A percentile compares a stretch with the other conserved stretches of the same genome.
Evolutionary conservation across 2,888 invertebrate species (phyloP).

Genomic region (Drosophila nr. perissopoda): DNA sequence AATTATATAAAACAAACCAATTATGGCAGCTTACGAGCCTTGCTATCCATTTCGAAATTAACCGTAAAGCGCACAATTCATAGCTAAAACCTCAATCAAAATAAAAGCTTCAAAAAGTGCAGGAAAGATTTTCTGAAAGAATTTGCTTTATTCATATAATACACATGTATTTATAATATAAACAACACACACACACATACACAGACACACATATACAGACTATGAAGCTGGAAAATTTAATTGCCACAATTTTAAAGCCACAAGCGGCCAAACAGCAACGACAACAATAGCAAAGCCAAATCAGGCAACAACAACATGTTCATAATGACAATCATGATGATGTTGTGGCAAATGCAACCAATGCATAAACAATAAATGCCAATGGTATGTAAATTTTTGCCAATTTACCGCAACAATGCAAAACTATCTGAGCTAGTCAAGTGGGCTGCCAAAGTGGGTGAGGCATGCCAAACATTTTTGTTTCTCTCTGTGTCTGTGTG

Average conservation of each 20-base stretch:
- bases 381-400: constrained; percentile 76
- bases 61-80: constrained; percentile 56
- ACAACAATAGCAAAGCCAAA: constrained; percentile 10
- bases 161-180: constrained; percentile 7
- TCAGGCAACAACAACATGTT: constrained; percentile 19
- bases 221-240: constrained; percentile 44
- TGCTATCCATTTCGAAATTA: constrained; percentile 55
- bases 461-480: not conserved
- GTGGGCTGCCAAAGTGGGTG: constrained; percentile 15
- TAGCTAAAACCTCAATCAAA: constrained; percentile 69
- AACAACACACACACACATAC: constrained; percentile 6
- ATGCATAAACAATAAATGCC: constrained; percentile 78
- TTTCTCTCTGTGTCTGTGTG: not conserved
- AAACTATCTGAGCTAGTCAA: constrained; percentile 66
- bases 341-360: constrained; percentile 54
- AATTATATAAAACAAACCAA: constrained; percentile 47
- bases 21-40: constrained; percentile 52
- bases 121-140: constrained; percentile 32
- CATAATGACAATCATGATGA: constrained; percentile 11
- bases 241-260: constrained; percentile 71
- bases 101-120: constrained; percentile 40
- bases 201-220: not conserved
- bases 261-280: constrained; percentile 34
- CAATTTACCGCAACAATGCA: constrained; percentile 78
- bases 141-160: constrained; percentile 14